These are phyloP conservation scores for Leptura quadrifasciata DNA, from an alignment of 2,888 invertebrate genomes.

Conservation along the genomic window DNA sequence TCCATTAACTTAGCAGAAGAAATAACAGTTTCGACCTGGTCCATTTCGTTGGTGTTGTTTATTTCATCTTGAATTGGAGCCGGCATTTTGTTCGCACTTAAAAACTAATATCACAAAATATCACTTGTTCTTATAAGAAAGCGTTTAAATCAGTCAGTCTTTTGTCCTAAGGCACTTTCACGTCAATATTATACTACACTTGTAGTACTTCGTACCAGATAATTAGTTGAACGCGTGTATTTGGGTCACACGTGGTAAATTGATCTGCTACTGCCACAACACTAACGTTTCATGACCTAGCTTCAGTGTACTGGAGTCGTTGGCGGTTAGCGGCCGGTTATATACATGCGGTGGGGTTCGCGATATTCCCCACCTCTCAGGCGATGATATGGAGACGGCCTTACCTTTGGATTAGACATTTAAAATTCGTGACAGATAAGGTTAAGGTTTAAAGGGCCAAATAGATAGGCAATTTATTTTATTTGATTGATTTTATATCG, in stretches of 20 bases:
- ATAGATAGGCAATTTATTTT: constrained; percentile 11
- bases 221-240: constrained; percentile 55
- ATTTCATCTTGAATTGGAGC: constrained; percentile 66
- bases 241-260: constrained; percentile 66
- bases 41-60: constrained; percentile 52
- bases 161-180: constrained; percentile 55
- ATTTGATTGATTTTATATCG: constrained; percentile 9
- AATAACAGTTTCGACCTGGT: constrained; percentile 70
- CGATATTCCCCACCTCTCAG: constrained; percentile 30
- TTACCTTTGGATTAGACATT: constrained; percentile 38
- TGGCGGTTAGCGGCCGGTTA: constrained; percentile 52
- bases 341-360: constrained; percentile 55
- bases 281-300: constrained; percentile 71
- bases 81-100: constrained; percentile 66
- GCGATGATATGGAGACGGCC: constrained; percentile 8
- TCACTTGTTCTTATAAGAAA: constrained; percentile 57
- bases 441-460: constrained; percentile 41
- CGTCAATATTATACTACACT: constrained; percentile 42
- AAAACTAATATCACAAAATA: constrained; percentile 69
- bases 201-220: constrained; percentile 38
- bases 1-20: constrained; percentile 76
- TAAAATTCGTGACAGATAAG: constrained; percentile 19
- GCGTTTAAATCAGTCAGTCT: constrained; percentile 57
- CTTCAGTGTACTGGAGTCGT: constrained; percentile 68
- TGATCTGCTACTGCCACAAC: constrained; percentile 72